Evolutionary conservation across 2,888 invertebrate genomes (phyloP), one percentile per base, ranked within the genome.

Genomic region (Vanessa cardui): DNA sequence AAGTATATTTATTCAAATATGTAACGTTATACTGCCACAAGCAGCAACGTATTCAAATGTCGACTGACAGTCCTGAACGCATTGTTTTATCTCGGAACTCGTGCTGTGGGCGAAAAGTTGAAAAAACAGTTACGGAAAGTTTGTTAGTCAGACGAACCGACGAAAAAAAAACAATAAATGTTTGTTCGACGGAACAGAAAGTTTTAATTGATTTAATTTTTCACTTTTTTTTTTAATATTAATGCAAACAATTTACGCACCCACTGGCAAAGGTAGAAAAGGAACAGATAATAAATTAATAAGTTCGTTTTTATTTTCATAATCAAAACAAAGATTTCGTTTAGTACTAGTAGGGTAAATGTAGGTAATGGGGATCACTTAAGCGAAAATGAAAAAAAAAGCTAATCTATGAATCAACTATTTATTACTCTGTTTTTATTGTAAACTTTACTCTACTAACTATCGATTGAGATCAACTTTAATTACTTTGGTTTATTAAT

Each of bases 91-190:
- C 1, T 20, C 60, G 46, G 56, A 58, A 58, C 66, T 64, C 61
- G 58, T 64, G 62, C 64, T 63, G 31, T 60, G 31, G 6, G 31
- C 26, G 52, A 54, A 54, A 47, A 58, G 50, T 66, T 54, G 49
- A 54, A 66, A 66, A 67, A 62, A 67, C 56, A 61, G 61, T 63
- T 45, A 65, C 62, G 52, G 20, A 54, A 66, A 66, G 63, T 70
- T 66, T 49, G 49, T 60, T 64, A 60, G 63, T 66, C 67, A 64
- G 64, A 58, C 33, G 54, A 50, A 61, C 52, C 56, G 58, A 58
- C 60, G 26, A 52, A 63, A 69, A 68, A 68, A 66, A 52, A 52
- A 54, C 52, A 31, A 54, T 52, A 26, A 52, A 62, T 49, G 66
- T 66, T 50, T 62, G 47, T 54, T 59, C 54, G 62, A 63, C 46